Conservation (phyloP, 1,140 invertebrate genomes). For the Drosophila dunni region DNA sequence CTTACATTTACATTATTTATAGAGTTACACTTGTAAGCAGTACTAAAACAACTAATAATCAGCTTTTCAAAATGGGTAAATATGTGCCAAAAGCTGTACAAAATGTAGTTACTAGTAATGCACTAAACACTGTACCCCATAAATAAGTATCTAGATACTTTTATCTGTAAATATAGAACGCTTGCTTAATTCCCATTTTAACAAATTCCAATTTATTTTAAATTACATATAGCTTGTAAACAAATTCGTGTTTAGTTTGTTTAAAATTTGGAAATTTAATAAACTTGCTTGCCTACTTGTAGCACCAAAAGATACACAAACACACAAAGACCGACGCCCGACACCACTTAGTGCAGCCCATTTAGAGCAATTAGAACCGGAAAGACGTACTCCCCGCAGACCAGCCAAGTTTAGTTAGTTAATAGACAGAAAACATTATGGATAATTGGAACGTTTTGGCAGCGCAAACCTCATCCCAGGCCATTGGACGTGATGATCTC, state of each 20-base stretch:
- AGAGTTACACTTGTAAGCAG: slow-evolving; percentile 20
- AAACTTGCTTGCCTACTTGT: slow-evolving; percentile 60
- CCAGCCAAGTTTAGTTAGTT: slow-evolving; percentile 17
- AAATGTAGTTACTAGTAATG: neutral
- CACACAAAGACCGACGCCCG: slow-evolving; percentile 19
- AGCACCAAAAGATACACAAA: slow-evolving; percentile 20
- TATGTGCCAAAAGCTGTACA: slow-evolving; percentile 24
- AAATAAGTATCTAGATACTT: no score
- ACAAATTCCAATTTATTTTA: no score
- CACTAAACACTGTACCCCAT: neutral
- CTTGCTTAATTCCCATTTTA: no score
- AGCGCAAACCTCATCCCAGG: slow-evolving; percentile 78
- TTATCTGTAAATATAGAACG: no score
- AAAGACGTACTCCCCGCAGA: slow-evolving; percentile 13
- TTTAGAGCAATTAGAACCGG: slow-evolving; percentile 15
- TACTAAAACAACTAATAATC: slow-evolving; percentile 36
- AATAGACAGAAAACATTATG: slow-evolving; percentile 55
- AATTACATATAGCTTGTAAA: no score
- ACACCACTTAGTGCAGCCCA: slow-evolving; percentile 21
- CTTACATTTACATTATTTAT: slow-evolving; percentile 10
- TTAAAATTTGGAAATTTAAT: slow-evolving; percentile 35
- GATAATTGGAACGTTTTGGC: slow-evolving; percentile 84
- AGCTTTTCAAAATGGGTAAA: slow-evolving; percentile 58
- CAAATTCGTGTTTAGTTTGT: slow-evolving; percentile 3
- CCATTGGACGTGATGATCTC: slow-evolving; percentile 73